phyloP scores from a whole-genome alignment of 1,140 invertebrate species.

The Panagrolaimus sp. region DNA sequence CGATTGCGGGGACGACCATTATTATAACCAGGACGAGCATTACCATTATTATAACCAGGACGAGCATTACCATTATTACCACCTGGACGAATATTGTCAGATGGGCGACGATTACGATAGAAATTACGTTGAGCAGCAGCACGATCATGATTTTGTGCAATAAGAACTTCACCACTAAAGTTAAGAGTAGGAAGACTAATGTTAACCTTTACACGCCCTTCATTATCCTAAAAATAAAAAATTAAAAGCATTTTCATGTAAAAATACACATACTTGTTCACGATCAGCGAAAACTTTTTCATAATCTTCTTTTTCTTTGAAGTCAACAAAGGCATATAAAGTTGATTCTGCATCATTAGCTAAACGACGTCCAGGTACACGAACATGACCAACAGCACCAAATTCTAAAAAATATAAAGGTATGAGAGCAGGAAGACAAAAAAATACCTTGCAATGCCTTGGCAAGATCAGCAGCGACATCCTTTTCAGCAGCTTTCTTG shows the following conservation, averaged over 20 bases:
- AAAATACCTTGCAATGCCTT: background rate
- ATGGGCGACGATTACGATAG: too few relatives aligned
- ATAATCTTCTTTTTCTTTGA: background rate
- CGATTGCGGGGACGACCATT: background rate
- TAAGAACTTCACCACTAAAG: background rate
- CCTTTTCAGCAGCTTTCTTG: background rate
- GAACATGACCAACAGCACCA: background rate
- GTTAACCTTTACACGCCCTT: background rate
- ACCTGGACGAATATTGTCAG: background rate
- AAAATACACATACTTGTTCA: background rate
- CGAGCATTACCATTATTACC: background rate
- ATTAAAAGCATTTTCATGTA: background rate
- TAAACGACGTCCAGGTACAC: background rate
- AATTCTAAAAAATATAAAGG: background rate
- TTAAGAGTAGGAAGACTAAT: background rate
- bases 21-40: background rate
- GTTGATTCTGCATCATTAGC: background rate
- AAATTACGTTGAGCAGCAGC: background rate
- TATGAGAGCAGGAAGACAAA: too few relatives aligned
- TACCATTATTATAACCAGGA: background rate
- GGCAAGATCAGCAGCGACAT: background rate
- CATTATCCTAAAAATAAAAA: background rate
- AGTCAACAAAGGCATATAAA: background rate
- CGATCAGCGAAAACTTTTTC: background rate
- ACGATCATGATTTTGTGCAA: constrained; percentile 8